Base-by-base conservation (phyloP, 2,113 vertebrate species). In the Gulo gulo region DNA sequence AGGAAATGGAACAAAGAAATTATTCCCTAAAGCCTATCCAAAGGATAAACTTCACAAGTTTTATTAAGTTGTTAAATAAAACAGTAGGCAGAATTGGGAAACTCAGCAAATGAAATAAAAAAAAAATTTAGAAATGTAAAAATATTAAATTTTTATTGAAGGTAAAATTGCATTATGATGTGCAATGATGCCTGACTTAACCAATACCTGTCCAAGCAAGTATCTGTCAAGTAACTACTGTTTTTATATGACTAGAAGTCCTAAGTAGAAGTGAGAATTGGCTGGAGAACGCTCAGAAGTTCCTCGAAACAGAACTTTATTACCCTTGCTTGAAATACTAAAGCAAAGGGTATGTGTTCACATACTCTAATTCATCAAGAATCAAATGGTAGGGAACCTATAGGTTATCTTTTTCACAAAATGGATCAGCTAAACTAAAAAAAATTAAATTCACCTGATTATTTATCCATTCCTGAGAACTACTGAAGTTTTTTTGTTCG, bases 61-160 rank as follows among this genome's bases (percentile, higher is more conserved):
- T 97, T 97, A 96, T 97, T 97, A 97, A 97, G 71, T 34, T 96
- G 92, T 96, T 97, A 94, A 97, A 97, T 98, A 96, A 98, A 98
- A 98, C 84, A 97, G 92, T 85, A 97, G 84, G 88, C 16, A 94
- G 90, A 94, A 73, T 87, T 92, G 90, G 74, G 61, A 96, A 97
- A 92, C 31, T 86, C 85, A 91, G 90, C 42, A 81, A 97, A 93
- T 87, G 89, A 97, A 92, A 93, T 87, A 87, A 94, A 95, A 55
- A 55, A 96, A 97, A 82, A 96, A 97, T 79, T 90, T 86, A 82
- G 47, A 92, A 94, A 96, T 93, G 84, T 93, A 91, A 96, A 96
- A 98, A 94, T 95, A 73, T 93, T 97, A 96, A 97, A 80, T 85
- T 97, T 92, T 57, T 87, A 84, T 85, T 45, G 50, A 88, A 94